Evolutionary conservation across 2,888 invertebrate species (phyloP), one percentile per base, ranked within the genome.

Genomic region (Dusona sp.): DNA sequence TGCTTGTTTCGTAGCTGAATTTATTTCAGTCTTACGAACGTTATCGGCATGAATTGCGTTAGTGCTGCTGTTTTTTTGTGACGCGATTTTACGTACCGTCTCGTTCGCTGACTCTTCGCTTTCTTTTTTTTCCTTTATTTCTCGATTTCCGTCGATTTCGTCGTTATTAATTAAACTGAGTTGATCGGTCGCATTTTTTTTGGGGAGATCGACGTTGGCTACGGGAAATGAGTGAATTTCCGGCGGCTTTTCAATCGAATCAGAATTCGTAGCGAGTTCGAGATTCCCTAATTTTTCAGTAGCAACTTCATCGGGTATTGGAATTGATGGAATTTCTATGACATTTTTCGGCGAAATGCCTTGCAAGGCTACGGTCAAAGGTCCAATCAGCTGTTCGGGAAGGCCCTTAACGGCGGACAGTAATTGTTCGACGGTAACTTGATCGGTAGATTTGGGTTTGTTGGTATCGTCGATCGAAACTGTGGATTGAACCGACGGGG

Each of bases 311-410:
- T 70, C 70, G 25, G 4, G 61, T 2, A 3, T 45, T 3, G 75
- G 11, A n/a, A 16, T n/a, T 4, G 19, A 3, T 22, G n/a, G 6
- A 13, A 48, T 36, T 54, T 80, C 68, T 33, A 13, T 4, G 16
- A 16, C 19, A 57, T 36, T 90, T 84, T 89, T 92, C 3, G 90
- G 85, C 4, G 92, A 90, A 36, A 94, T 64, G 85, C 91, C 90
- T 82, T 91, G 92, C 83, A 94, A 85, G 1, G 93, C 94, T 16
- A 90, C 88, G 11, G 92, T 90, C 77, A 94, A 88, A 11, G 93
- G 92, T 22, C 90, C 92, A 25, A 93, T 84, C 51, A 93, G 86
- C 87, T 93, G 91, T 79, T 93, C 92, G 1, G 94, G 93, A 68
- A 94, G 83, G 74, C 91, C 92, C 88, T 90, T 93, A 87, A 93